phyloP scores from a whole-genome alignment of 2,888 invertebrate genomes.

The Acheta domesticus region DNA sequence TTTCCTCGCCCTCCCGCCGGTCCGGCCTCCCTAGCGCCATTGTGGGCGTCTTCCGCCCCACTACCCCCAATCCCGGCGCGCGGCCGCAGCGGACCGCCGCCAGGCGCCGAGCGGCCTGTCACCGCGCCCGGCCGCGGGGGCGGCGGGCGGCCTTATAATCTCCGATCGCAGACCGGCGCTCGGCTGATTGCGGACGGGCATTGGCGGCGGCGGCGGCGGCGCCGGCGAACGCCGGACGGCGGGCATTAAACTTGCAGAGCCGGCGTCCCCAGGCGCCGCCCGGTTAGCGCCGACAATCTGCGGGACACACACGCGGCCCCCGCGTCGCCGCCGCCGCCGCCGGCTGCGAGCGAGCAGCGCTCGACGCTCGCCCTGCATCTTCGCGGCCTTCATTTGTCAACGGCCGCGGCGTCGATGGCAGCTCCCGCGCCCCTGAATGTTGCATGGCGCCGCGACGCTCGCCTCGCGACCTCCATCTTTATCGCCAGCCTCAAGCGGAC shows the following conservation, averaged over 20 bases:
- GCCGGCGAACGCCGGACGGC: background rate
- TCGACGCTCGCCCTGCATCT: background rate
- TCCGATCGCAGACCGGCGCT: background rate
- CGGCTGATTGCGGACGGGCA: background rate
- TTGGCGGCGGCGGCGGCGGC: background rate
- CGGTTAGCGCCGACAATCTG: slow-evolving; percentile 18
- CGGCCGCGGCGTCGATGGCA: background rate
- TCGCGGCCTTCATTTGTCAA: slow-evolving; percentile 2
- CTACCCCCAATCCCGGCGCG: too few species aligned
- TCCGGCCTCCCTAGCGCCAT: too few species aligned
- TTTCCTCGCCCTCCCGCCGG: too few species aligned
- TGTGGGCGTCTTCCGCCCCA: too few species aligned
- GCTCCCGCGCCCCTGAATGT: background rate
- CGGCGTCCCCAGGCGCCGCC: slow-evolving; percentile 9
- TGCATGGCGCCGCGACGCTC: background rate
- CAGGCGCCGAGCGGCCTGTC: too few species aligned
- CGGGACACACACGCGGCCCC: background rate
- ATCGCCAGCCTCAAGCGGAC: background rate
- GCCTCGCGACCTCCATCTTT: background rate
- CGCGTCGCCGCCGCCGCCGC: background rate
- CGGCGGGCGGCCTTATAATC: background rate
- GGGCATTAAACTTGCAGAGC: background rate
- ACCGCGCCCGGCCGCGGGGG: background rate
- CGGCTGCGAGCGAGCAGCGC: background rate
- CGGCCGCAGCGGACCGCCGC: too few species aligned